Conservation (phyloP, 2,113 vertebrate species). For the Noturus placidus region DNA sequence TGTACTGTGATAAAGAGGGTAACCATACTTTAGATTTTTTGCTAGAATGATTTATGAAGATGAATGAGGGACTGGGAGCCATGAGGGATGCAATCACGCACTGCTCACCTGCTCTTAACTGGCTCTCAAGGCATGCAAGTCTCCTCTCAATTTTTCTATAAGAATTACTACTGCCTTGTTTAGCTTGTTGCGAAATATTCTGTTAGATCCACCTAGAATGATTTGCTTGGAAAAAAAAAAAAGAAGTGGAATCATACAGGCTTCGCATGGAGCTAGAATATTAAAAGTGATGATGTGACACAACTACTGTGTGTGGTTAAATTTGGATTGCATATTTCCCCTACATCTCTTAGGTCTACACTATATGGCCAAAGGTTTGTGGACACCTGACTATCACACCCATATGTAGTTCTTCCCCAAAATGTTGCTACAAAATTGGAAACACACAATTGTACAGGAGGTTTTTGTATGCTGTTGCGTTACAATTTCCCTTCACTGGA, state of each 20-base stretch:
- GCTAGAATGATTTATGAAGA: not conserved
- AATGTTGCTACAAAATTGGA: not conserved
- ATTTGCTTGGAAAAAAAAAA: not conserved
- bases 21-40: not conserved
- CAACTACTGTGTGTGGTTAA: not conserved
- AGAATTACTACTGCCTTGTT: not conserved
- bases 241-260: not conserved
- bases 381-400: not conserved
- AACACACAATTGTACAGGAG: not conserved
- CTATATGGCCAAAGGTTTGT: not conserved
- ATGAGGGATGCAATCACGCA: not conserved
- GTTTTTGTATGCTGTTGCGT: not conserved
- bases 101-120: not conserved
- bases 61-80: not conserved
- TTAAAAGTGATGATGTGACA: not conserved
- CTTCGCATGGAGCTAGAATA: not conserved
- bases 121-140: not conserved
- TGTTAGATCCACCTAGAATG: not conserved
- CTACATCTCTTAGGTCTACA: not conserved
- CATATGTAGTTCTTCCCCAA: not conserved
- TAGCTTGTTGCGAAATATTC: not conserved
- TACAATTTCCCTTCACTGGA: not conserved
- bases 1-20: too few species aligned
- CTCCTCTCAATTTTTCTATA: not conserved
- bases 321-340: not conserved